Percentiles rank a stretch among this genome's conserved stretches.
Evolutionary conservation across 2,797 vertebrate species (phyloP).

Genomic region (Lerista edwardsae): DNA sequence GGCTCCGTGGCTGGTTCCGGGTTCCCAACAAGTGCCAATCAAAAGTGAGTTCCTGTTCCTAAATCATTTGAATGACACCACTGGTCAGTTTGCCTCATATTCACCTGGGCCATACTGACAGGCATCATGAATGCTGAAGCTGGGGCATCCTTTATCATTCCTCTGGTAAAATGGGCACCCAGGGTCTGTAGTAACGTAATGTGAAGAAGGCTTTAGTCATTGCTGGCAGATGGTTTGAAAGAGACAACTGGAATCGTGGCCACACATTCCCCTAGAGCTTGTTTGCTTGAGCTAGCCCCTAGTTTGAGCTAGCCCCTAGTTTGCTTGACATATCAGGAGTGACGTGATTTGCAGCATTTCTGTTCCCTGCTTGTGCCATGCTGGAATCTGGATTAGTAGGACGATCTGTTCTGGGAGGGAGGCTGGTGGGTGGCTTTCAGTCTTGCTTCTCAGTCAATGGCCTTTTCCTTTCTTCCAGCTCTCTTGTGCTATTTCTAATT

Average conservation of each 20-base stretch:
- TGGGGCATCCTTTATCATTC: background rate
- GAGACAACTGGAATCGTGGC: background rate
- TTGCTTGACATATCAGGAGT: background rate
- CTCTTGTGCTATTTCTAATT: too few relatives aligned
- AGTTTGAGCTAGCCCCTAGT: too few relatives aligned
- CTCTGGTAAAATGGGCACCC: background rate
- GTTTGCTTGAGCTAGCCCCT: too few relatives aligned
- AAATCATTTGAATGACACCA: too few relatives aligned
- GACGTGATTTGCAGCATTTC: background rate
- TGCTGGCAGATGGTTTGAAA: conserved; percentile 15
- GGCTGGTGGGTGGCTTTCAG: too few relatives aligned
- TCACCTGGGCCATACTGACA: background rate
- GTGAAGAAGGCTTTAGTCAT: background rate
- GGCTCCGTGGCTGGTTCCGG: too few relatives aligned
- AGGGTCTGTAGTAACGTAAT: background rate
- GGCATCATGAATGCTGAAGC: background rate
- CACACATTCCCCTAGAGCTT: background rate
- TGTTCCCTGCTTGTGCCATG: background rate
- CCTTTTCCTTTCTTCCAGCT: too few relatives aligned
- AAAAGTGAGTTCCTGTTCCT: too few relatives aligned
- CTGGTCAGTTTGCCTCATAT: too few relatives aligned
- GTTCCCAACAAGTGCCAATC: too few relatives aligned
- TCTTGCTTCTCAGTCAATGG: too few relatives aligned
- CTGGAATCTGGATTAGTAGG: background rate
- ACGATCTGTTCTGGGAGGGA: background rate